phyloP scores from a whole-genome alignment of 2,113 vertebrate genomes.

The Erinaceus europaeus region DNA sequence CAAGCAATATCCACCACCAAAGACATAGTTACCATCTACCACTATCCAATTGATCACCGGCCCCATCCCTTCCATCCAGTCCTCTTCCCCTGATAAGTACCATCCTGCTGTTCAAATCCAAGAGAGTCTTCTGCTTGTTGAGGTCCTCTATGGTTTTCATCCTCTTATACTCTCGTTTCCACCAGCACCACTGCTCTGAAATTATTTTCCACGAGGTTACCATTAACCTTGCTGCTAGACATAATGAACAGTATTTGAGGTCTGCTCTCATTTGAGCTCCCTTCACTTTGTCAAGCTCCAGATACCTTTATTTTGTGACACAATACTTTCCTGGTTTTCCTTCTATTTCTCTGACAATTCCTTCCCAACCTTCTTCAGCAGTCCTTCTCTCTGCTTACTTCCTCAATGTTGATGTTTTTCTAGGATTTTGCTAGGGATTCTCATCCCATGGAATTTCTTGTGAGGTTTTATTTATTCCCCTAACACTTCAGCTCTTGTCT shows the following conservation, averaged over 20 bases:
- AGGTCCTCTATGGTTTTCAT: no score
- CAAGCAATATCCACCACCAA: no score
- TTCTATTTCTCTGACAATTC: not conserved
- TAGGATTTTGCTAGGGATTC: not conserved
- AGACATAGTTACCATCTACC: no score
- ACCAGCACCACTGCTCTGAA: not conserved
- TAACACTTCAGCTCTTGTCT: not conserved
- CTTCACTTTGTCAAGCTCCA: not conserved
- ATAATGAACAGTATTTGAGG: not conserved
- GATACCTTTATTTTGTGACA: not conserved
- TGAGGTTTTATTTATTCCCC: not conserved
- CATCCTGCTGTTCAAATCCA: no score
- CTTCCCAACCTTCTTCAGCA: not conserved
- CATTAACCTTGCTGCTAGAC: not conserved
- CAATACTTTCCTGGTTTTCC: not conserved
- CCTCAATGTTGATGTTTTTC: not conserved
- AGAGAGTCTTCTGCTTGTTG: no score
- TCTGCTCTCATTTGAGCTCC: not conserved
- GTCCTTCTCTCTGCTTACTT: not conserved
- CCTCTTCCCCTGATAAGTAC: no score
- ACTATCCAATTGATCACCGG: no score
- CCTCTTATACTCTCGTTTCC: not conserved
- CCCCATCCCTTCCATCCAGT: no score
- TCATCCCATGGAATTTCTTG: not conserved
- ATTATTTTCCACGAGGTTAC: not conserved